Evolutionary conservation across 2,113 vertebrate genomes (phyloP), one percentile per base, ranked within the genome.

Genomic region (Willisornis vidua): DNA sequence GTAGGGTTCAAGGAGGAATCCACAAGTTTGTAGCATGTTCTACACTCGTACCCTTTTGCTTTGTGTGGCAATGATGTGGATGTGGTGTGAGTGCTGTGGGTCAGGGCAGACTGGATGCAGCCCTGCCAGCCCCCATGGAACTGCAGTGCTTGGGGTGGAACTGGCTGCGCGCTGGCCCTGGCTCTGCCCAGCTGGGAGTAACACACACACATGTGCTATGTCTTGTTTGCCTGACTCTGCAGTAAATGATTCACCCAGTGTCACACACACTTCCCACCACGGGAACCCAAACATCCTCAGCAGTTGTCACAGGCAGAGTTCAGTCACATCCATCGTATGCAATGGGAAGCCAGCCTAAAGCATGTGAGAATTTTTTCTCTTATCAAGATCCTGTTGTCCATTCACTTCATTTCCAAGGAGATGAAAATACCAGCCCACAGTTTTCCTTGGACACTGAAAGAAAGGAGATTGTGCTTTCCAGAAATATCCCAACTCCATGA

Each of bases 41-140:
- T 84, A 67, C 31, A 43, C 48, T 58, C 2, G 0, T 28, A 14
- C 12, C 28, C 15, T 5, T 58, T 84, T 77, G 54, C 33, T 73
- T 49, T 1, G 0, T 15, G 9, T 0, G 0, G 57, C 14, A 3
- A 19, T 1, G 7, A 28, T 31, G 45, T 7, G 3, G 2, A 26
- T 0, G 0, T 51, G 59, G 46, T 0, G 1, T 2, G 6, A 19
- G 23, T 49, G 29, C 67, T 67, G 76, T 3, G 4, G 41, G 61
- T 29, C 66, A 23, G 46, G 22, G 15, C 19, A 5, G 59, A 33
- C 6, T 5, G 33, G 33, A 57, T 74, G 57, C 77, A 55, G 59
- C 25, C 63, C 41, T 70, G 41, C 13, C 54, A 77, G 26, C 51
- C 6, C 4, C 19, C 41, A 14, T 0, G 2, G 25, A 20, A 22